Evolutionary conservation across 2,888 invertebrate genomes (phyloP).

Genomic region (Crepidodera aurea): DNA sequence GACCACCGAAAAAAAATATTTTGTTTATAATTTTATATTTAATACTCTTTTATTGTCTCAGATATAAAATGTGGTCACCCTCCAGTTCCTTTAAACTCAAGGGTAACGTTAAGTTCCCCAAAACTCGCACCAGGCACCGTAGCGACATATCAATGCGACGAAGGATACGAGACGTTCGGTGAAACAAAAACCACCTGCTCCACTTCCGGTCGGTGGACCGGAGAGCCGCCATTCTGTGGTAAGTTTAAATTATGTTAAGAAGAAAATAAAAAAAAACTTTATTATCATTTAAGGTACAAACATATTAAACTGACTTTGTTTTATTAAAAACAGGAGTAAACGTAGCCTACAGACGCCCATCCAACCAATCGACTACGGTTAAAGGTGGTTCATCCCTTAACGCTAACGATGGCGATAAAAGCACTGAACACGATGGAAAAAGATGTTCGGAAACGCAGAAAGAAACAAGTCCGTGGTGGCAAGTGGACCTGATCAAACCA

Average conservation of each 20-base stretch:
- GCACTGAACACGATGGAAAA: conserved; percentile 86
- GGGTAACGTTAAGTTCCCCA: conserved; percentile 70
- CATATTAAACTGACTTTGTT: too few species aligned
- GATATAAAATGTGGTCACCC: conserved; percentile 79
- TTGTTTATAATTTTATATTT: too few species aligned
- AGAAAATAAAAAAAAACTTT: too few species aligned
- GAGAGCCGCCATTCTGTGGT: conserved; percentile 87
- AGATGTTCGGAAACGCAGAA: conserved; percentile 89
- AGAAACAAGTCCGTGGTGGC: conserved; percentile 94
- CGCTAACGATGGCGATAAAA: conserved; percentile 87
- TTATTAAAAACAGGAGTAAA: conserved; percentile 77
- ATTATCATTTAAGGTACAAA: too few species aligned
- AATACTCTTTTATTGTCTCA: conserved; percentile 34
- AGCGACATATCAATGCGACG: conserved; percentile 85
- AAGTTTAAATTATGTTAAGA: conserved; percentile 58
- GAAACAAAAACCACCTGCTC: conserved; percentile 75
- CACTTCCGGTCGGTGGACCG: conserved; percentile 77
- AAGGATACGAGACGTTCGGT: conserved; percentile 88
- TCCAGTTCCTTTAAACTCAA: conserved; percentile 84
- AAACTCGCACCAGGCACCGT: conserved; percentile 66
- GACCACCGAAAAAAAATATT: too few species aligned
- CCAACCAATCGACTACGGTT: conserved; percentile 90
- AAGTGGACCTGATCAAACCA: conserved; percentile 83
- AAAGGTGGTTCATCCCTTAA: conserved; percentile 83
- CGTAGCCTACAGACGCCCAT: conserved; percentile 84